Evolutionary conservation across 2,888 invertebrate species (phyloP), one percentile per base, ranked within the genome.

Genomic region (Andrena fulva): DNA sequence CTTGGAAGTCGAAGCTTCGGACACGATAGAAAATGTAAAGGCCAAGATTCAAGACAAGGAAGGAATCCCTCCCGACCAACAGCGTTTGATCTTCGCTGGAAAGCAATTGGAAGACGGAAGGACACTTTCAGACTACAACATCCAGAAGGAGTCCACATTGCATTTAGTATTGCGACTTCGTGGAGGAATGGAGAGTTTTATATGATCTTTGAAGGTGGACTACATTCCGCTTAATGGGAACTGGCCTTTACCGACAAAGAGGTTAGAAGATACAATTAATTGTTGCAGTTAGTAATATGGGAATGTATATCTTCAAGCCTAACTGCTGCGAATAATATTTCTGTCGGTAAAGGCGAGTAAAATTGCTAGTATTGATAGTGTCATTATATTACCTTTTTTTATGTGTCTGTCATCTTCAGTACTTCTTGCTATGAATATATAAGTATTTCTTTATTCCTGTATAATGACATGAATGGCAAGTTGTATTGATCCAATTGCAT

Each of bases 351-450:
- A 52, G 31, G 42, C 48, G 71, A 52, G 42, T 35, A 29, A 68
- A 81, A 80, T 69, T 69, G 72, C 64, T 81, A 81, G 80, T 81
- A 73, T 69, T 50, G 59, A 42, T 69, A 79, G 68, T n/a, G 20
- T 10, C 31, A 33, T 68, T 42, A 29, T 42, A 56, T 72, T 69
- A 27, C 42, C 7, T 64, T 79, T 81, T 56, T 73, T 69, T 56
- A 73, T 66, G 24, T 42, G 42, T 4, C 50, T 64, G 59, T 73
- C 33, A 42, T 73, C 63, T 69, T 73, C 48, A 20, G 31, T 66
- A 70, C 27, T 54, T 42, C 35, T 80, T 64, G 27, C 24, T 56
- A 59, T 66, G 27, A 20, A 7, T 62, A 67, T 64, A 42, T 62
- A 48, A 54, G 12, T 48, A 16, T 56, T 71, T 62, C 31, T 50